Conservation (phyloP, 2,113 vertebrate species). For the Tiliqua scincoides region DNA sequence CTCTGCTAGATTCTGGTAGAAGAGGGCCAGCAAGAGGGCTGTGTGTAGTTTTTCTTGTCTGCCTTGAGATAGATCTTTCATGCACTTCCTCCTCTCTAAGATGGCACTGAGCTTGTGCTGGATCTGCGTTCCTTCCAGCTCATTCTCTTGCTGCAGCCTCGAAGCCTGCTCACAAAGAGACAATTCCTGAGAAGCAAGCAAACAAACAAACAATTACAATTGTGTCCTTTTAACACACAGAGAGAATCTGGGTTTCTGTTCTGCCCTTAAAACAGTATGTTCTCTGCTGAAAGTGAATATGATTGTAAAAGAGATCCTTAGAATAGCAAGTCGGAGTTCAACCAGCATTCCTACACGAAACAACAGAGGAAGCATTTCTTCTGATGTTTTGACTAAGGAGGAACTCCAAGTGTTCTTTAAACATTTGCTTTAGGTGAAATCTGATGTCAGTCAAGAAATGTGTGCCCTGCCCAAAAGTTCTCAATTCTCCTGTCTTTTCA, state of each 20-base stretch:
- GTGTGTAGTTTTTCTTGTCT: conserved; percentile 78
- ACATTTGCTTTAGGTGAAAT: background rate
- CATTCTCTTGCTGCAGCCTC: conserved; percentile 62
- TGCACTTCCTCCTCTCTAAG: conserved; percentile 63
- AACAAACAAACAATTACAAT: conserved; percentile 44
- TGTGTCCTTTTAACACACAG: background rate
- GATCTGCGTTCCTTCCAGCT: conserved; percentile 65
- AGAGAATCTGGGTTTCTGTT: background rate
- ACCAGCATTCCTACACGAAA: background rate
- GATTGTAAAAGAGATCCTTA: background rate
- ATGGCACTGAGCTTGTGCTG: conserved; percentile 73
- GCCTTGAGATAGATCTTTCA: conserved; percentile 78
- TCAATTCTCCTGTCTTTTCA: background rate
- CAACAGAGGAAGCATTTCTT: no score
- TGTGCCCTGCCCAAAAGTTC: background rate
- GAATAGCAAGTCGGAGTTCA: background rate
- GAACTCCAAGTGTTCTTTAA: background rate
- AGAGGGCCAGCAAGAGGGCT: conserved; percentile 76
- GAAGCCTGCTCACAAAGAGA: conserved; percentile 81
- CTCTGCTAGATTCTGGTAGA: conserved; percentile 80
- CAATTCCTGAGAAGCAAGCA: conserved; percentile 70
- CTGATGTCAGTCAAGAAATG: background rate
- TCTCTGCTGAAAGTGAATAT: conserved; percentile 7
- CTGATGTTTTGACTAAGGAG: background rate
- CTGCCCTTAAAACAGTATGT: background rate